Conservation (phyloP, 2,888 invertebrate genomes). For the Perizoma affinitatum region DNA sequence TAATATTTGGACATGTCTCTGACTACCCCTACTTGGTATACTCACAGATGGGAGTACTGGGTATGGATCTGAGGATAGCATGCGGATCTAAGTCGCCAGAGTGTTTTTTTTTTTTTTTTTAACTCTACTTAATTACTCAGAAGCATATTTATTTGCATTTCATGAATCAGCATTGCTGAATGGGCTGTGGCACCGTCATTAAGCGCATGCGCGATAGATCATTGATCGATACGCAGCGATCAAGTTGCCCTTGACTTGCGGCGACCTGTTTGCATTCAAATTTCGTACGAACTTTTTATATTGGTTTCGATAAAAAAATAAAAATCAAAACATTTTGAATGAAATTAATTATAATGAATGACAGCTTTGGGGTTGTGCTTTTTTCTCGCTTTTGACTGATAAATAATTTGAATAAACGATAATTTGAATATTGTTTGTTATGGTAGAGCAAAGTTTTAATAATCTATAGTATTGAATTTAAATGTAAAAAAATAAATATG, state of each 20-base stretch:
- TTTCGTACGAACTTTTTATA: conserved; percentile 22
- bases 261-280: conserved; percentile 40
- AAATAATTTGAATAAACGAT: not conserved
- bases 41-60: too few relatives aligned
- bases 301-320: not conserved
- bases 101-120: too few relatives aligned
- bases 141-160: conserved; percentile 8
- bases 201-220: conserved; percentile 49
- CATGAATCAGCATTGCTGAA: conserved; percentile 25
- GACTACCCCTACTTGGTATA: too few relatives aligned
- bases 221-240: conserved; percentile 63
- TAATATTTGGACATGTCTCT: too few relatives aligned
- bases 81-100: too few relatives aligned
- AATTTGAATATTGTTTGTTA: too few relatives aligned
- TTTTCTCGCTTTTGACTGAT: conserved; percentile 6
- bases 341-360: conserved; percentile 5
- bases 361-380: not conserved
- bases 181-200: conserved; percentile 33
- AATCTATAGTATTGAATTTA: not conserved
- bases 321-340: conserved; percentile 8
- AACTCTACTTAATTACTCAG: too few relatives aligned
- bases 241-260: conserved; percentile 69
- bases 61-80: too few relatives aligned
- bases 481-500: too few relatives aligned
- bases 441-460: too few relatives aligned